Percentiles rank a stretch among this genome's conserved stretches.
Evolutionary conservation across 2,797 vertebrate species (phyloP).

Genomic region (Spinus olivaceus): DNA sequence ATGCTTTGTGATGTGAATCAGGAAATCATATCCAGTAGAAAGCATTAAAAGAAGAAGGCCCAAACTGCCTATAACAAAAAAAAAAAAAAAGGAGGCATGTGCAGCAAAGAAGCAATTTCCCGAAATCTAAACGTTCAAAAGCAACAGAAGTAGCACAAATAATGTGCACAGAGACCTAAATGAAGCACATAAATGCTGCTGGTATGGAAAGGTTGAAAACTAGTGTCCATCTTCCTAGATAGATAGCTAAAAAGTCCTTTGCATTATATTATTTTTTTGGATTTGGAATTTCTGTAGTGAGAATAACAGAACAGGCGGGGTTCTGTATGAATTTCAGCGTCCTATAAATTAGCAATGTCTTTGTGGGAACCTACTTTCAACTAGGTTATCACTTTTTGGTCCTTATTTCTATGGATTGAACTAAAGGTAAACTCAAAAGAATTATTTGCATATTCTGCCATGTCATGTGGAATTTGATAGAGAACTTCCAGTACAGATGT

Average conservation of each 20-base stretch:
- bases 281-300: not conserved
- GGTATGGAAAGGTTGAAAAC: not conserved
- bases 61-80: slow-evolving; percentile 76
- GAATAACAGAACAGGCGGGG: not conserved
- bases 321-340: not conserved
- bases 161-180: slow-evolving; percentile 80
- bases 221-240: not conserved
- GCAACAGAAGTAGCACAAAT: slow-evolving; percentile 83
- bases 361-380: not conserved
- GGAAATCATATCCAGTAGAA: slow-evolving; percentile 78
- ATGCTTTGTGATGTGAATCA: slow-evolving; percentile 82
- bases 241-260: not conserved
- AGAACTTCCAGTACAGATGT: not conserved
- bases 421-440: not conserved
- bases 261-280: not conserved
- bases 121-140: slow-evolving; percentile 82
- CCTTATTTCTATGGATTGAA: not conserved
- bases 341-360: not conserved
- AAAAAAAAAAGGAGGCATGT: slow-evolving; percentile 74
- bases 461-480: not conserved
- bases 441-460: not conserved
- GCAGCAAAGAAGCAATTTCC: slow-evolving; percentile 79
- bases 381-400: not conserved
- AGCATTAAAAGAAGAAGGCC: slow-evolving; percentile 78
- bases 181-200: slow-evolving; percentile 80